Evolutionary conservation across 2,113 vertebrate species (phyloP), one percentile per base, ranked within the genome.

Genomic region (Pogonocichla stellata): DNA sequence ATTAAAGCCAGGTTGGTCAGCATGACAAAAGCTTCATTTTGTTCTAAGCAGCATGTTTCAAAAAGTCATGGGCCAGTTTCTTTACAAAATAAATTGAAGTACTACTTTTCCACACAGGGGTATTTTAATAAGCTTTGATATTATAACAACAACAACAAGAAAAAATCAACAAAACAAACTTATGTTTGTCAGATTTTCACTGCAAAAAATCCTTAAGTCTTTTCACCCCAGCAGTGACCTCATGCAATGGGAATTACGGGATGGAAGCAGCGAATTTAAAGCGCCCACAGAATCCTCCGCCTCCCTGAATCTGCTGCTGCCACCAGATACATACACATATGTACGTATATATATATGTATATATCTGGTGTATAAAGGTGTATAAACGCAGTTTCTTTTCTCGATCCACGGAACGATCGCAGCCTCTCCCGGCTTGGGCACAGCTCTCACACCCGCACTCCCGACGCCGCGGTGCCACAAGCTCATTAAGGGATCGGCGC

Each of bases 381-480:
- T 2, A 2, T 2, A 3, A n/a, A 2, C 23, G 20, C 51, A 3
- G 51, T 1, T 75, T 6, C 6, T 25, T 1, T 6, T 7, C 51
- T 6, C 6, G 9, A 8, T 0, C 40, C 5, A 3, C 31, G 4
- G 71, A 20, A 14, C 26, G 4, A 25, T 0, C 40, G 6, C 4
- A 4, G 40, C 20, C 23, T 17, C 24, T 29, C 5, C 53, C 5
- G 29, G 6, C 2, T 29, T 1, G 62, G 17, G 14, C 67, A 42
- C 0, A 29, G 43, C 31, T 3, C 69, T 7, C 0, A 0, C 20
- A 13, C 8, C n/a, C 1, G 53, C 84, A 2, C 40, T 5, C 5
- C 54, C 12, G 4, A 1, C 22, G 3, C 19, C 16, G 51, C 26
- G 34, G 6, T 3, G 7, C 3, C 8, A 6, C 42, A 65, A 94